Conservation (phyloP, 1,140 invertebrate species). For the Ditylenchus dipsaci region DNA sequence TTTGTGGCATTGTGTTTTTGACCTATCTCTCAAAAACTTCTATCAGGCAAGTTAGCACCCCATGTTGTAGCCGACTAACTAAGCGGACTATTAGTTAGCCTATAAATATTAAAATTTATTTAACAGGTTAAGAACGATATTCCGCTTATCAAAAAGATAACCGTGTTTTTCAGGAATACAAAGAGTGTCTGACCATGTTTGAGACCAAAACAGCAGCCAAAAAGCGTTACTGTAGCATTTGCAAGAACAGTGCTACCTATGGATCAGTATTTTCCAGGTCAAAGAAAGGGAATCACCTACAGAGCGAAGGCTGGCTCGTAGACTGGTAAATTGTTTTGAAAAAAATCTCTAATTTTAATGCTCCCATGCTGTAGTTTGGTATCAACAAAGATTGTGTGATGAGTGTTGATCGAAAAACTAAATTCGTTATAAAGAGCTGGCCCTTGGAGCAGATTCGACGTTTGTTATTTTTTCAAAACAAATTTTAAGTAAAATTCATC, state of each 20-base stretch:
- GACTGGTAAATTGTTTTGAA: neutral
- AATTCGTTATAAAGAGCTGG: constrained; percentile 65
- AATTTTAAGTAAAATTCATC: neutral
- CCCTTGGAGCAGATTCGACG: constrained; percentile 83
- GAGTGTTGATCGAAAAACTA: constrained; percentile 89
- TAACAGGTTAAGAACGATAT: too few species aligned
- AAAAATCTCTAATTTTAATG: constrained; percentile 73
- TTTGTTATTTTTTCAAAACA: too few species aligned
- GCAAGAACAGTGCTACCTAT: constrained; percentile 85
- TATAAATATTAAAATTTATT: too few species aligned
- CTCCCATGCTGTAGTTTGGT: constrained; percentile 76
- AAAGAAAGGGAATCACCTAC: constrained; percentile 92
- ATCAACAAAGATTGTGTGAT: constrained; percentile 97
- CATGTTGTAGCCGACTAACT: too few species aligned
- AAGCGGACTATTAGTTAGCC: too few species aligned
- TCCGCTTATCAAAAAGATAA: constrained; percentile 59
- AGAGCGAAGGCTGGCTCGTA: neutral
- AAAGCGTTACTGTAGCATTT: constrained; percentile 66
- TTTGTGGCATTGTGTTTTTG: too few species aligned
- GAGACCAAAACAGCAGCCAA: constrained; percentile 14
- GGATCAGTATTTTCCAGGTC: constrained; percentile 96
- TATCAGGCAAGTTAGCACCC: too few species aligned
- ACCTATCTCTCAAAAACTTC: too few species aligned
- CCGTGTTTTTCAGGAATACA: constrained; percentile 19
- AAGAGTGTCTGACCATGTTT: constrained; percentile 8